Evolutionary conservation across 2,888 invertebrate species (phyloP).

Genomic region (Elysia crispata): DNA sequence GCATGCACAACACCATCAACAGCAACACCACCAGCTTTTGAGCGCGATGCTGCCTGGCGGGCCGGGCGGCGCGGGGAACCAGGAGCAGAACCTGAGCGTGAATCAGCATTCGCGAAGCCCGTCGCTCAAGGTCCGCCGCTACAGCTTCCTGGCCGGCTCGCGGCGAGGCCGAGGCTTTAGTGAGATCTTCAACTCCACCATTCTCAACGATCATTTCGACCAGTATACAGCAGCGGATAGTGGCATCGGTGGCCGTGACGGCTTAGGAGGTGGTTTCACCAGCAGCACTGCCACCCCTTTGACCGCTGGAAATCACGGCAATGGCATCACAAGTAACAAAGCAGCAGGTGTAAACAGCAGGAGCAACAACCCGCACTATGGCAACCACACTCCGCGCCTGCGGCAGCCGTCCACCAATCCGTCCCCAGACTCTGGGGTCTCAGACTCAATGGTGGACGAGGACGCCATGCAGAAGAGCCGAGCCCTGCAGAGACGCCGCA

Average conservation of each 20-base stretch:
- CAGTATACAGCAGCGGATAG: conserved; percentile 74
- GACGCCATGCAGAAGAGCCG: conserved; percentile 56
- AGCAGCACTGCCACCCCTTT: conserved; percentile 40
- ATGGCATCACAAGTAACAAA: background rate
- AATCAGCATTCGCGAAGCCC: conserved; percentile 66
- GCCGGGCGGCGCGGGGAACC: conserved; percentile 19
- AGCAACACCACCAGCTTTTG: conserved; percentile 35
- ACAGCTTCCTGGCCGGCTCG: conserved; percentile 73
- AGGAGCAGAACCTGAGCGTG: conserved; percentile 46
- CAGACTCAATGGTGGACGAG: conserved; percentile 68
- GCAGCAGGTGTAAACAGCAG: conserved; percentile 1
- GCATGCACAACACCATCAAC: conserved; percentile 37
- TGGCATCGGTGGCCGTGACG: conserved; percentile 66
- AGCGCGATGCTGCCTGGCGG: conserved; percentile 29
- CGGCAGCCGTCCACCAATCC: conserved; percentile 58
- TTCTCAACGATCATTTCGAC: conserved; percentile 76
- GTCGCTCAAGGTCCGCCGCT: conserved; percentile 71
- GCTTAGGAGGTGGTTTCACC: conserved; percentile 56
- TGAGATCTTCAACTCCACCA: conserved; percentile 74
- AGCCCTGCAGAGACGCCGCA: conserved; percentile 70
- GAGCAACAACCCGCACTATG: conserved; percentile 41
- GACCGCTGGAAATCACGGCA: conserved; percentile 7
- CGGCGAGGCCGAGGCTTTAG: conserved; percentile 70
- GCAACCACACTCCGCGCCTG: conserved; percentile 45
- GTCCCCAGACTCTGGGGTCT: conserved; percentile 74